Percentiles rank a stretch among this genome's conserved stretches.
Conservation (phyloP, 37 sponge, comb jelly and placozoan species). For the Bolinopsis microptera region DNA sequence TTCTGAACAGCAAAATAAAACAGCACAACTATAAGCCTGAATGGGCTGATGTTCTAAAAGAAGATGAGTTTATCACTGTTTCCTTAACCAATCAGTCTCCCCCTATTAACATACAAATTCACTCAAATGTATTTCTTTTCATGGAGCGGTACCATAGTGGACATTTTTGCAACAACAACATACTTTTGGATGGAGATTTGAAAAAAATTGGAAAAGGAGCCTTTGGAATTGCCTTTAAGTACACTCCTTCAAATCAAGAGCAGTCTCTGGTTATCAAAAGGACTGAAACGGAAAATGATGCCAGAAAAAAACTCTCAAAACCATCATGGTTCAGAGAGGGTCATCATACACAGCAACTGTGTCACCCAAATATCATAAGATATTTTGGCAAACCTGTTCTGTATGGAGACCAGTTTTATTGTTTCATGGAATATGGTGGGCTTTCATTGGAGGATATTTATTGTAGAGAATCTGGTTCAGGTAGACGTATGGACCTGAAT, state of each 20-base stretch:
- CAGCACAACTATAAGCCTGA: not conserved
- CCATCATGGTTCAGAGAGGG: not conserved
- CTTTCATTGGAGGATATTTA: not conserved
- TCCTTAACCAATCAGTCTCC: not conserved
- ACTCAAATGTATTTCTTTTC: not conserved
- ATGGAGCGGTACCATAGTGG: not conserved
- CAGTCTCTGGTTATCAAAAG: not conserved
- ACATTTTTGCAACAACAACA: not conserved
- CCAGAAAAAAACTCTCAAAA: not conserved
- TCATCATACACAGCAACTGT: not conserved
- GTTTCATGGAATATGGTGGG: not conserved
- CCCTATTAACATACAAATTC: not conserved
- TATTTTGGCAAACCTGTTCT: not conserved
- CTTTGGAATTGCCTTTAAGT: not conserved
- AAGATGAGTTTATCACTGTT: not conserved
- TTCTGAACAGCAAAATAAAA: not conserved
- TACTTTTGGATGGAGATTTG: not conserved
- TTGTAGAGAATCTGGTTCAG: not conserved
- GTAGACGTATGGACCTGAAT: not conserved
- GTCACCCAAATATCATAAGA: not conserved
- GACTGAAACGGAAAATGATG: not conserved
- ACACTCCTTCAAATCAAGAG: not conserved
- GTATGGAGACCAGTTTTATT: not conserved
- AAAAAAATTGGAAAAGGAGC: not conserved
- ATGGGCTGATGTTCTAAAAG: not conserved